Percentiles rank a stretch among this genome's conserved stretches.
Evolutionary conservation across 2,888 invertebrate species (phyloP).

Genomic region (Cephus nigrinus): DNA sequence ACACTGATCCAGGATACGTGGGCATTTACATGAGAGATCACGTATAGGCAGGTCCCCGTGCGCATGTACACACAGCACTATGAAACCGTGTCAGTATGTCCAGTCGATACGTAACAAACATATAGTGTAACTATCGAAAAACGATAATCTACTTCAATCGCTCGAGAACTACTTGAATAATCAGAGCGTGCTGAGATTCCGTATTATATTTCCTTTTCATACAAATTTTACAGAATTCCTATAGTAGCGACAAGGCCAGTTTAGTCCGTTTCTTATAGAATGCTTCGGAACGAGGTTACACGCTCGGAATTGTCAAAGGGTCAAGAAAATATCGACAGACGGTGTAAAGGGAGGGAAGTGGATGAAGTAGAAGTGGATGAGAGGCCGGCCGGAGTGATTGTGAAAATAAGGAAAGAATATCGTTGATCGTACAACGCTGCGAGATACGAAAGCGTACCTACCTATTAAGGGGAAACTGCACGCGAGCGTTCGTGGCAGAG

Average conservation of each 20-base stretch:
- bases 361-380: conserved; percentile 13
- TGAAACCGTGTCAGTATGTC: not conserved
- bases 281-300: not conserved
- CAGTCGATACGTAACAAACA: not conserved
- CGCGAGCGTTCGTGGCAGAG: conserved; percentile 29
- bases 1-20: not conserved
- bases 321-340: not conserved
- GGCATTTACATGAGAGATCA: not conserved
- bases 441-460: not conserved
- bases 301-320: not conserved
- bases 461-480: not conserved
- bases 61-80: not conserved
- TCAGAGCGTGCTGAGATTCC: not conserved
- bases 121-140: not conserved
- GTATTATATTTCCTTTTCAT: not conserved
- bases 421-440: not conserved
- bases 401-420: not conserved
- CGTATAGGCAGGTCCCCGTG: not conserved
- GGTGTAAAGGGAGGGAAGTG: not conserved
- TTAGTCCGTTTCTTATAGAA: not conserved
- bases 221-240: not conserved
- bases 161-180: not conserved
- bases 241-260: not conserved
- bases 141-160: not conserved
- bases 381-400: conserved; percentile 7